Evolutionary conservation across 1,140 invertebrate species (phyloP), one percentile per base, ranked within the genome.

Genomic region (Drosophila lini): DNA sequence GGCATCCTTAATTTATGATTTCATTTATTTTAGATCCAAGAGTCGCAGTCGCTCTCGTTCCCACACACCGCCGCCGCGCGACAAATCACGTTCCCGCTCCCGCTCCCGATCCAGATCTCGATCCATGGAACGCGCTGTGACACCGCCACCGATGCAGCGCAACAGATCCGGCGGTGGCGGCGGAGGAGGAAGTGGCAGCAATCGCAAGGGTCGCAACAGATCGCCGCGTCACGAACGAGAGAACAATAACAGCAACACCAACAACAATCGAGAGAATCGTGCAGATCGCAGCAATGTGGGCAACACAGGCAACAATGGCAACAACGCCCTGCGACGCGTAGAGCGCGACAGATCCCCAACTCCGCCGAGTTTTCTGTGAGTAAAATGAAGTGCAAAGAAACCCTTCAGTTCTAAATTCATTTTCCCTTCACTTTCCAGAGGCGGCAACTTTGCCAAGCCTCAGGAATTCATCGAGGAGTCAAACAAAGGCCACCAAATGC

Each of bases 401-500:
- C 0, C 1, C 5, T 19, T 19, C 3, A 13, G 15, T 5, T 8
- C 3, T 36, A 38, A 22, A 38, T 53, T 0, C 2, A 42, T 32
- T 25, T 5, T 48, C 15, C 69, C 73, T 40, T 57, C 38, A 10
- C 0, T 42, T n/a, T n/a, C 1, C 31, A 92, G 90, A 68, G 85
- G 80, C 19, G 70, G 93, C 91, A 73, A 93, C 92, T 42, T 93
- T 83, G 45, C 94, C 92, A 82, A 94, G 92, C 91, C 88, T 9
- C 93, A 93, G 64, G 94, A 95, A 80, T 94, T 94, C 58, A 88
- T 98, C 9, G 97, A 97, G 82, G 95, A 97, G 79, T 96, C 95
- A 32, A 99, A 99, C 93, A 99, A 98, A 93, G 98, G 98, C 0
- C 98, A 99, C 93, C 97, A 99, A 92, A 95, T 99, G 93, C 93